A percentile compares a stretch with the other conserved stretches of the same genome.
These are phyloP conservation scores for Macrotis lagotis DNA, from an alignment of 2,113 vertebrate genomes.

Conservation along the genomic window DNA sequence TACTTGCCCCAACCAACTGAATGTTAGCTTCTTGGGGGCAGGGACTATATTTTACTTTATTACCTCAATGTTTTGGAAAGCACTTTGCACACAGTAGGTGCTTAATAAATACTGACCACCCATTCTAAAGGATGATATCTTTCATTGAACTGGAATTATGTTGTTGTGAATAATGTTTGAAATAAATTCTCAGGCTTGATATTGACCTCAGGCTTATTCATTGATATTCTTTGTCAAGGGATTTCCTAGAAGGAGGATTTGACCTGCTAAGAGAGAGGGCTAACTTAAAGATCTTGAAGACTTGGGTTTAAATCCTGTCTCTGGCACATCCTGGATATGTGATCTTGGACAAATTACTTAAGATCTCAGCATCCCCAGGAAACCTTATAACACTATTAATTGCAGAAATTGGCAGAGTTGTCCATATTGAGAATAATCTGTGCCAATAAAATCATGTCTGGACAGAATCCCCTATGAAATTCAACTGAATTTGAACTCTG, in stretches of 20 bases:
- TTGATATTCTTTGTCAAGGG: not conserved
- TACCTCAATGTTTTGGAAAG: not conserved
- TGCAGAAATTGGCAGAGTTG: not conserved
- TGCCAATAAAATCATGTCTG: not conserved
- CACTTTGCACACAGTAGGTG: not conserved
- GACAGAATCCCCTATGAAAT: not conserved
- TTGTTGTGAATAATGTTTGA: constrained; percentile 10
- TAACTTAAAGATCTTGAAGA: not conserved
- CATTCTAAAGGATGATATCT: not conserved
- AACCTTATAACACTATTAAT: not conserved
- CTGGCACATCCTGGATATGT: not conserved
- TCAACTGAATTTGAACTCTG: not conserved
- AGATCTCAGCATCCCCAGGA: not conserved
- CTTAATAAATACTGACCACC: not conserved
- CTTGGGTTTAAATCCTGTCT: not conserved
- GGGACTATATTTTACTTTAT: not conserved
- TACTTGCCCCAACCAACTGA: not conserved
- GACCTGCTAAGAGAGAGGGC: not conserved
- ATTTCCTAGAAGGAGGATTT: constrained; percentile 20
- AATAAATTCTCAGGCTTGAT: not conserved
- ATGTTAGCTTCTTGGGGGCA: not conserved
- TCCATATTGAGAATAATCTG: not conserved
- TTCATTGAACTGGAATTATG: not conserved
- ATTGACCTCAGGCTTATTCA: not conserved
- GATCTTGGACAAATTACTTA: not conserved